A percentile compares a stretch with the other conserved stretches of the same genome.
These are phyloP conservation scores for Magallana ariakensis DNA, from an alignment of 1,140 invertebrate genomes.

Conservation along the genomic window DNA sequence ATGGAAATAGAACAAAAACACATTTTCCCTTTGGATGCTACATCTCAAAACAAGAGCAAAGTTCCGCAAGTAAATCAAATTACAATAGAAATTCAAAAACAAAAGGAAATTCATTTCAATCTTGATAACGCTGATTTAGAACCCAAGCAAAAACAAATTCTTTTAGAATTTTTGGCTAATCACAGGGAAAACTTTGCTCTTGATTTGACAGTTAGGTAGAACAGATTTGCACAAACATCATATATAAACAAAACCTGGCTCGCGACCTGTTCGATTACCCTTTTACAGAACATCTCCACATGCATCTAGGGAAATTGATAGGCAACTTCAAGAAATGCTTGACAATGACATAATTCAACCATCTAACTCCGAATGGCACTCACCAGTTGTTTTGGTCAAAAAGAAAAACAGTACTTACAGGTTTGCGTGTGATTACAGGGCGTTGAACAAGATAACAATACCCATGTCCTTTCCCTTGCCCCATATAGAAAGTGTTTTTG, in stretches of 20 bases:
- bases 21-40: background rate
- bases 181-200: constrained; percentile 44
- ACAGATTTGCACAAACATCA: constrained; percentile 29
- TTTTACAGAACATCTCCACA: constrained; percentile 45
- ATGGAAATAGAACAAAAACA: background rate
- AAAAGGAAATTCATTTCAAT: constrained; percentile 39
- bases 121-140: constrained; percentile 41
- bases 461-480: constrained; percentile 56
- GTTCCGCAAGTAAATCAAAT: background rate
- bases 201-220: constrained; percentile 11
- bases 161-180: constrained; percentile 36
- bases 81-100: background rate
- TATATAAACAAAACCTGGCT: constrained; percentile 36
- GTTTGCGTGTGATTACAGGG: constrained; percentile 58
- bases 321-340: constrained; percentile 55
- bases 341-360: constrained; percentile 57
- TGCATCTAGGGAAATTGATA: constrained; percentile 33
- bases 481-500: constrained; percentile 52
- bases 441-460: constrained; percentile 56
- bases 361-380: constrained; percentile 49
- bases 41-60: background rate
- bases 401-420: constrained; percentile 48
- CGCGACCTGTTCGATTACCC: constrained; percentile 23
- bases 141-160: constrained; percentile 22
- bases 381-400: constrained; percentile 55